phyloP scores from a whole-genome alignment of 2,797 vertebrate genomes.

The Mycteria americana region DNA sequence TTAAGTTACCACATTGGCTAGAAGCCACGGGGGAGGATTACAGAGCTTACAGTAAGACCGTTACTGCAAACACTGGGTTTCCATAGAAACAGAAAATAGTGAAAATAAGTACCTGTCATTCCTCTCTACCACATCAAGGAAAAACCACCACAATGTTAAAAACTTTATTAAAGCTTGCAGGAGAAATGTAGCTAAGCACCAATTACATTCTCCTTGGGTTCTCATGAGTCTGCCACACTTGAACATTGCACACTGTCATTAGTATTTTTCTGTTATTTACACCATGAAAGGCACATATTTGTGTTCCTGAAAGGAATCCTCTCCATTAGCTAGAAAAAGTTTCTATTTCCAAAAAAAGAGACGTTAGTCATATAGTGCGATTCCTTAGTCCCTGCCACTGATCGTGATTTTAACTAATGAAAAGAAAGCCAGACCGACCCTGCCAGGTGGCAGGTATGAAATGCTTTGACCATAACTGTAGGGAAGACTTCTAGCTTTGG shows the following conservation, averaged over 20 bases:
- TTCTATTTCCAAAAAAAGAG: background rate
- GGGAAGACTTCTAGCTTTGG: background rate
- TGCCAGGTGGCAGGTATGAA: background rate
- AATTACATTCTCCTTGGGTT: background rate
- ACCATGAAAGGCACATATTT: background rate
- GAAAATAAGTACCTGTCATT: constrained; percentile 60
- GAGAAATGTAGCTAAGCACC: constrained; percentile 6
- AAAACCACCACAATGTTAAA: constrained; percentile 22
- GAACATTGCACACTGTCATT: background rate
- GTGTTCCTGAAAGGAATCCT: background rate
- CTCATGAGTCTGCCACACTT: background rate
- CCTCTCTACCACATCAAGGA: constrained; percentile 2
- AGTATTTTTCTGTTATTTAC: background rate
- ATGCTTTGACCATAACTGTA: background rate
- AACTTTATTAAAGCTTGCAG: constrained; percentile 2
- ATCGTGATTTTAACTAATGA: background rate
- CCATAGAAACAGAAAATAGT: constrained; percentile 63
- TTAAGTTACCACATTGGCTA: constrained; percentile 49
- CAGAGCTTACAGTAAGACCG: constrained; percentile 34
- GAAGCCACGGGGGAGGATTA: constrained; percentile 31
- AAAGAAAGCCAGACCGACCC: background rate
- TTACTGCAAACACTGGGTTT: constrained; percentile 50
- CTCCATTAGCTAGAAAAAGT: background rate
- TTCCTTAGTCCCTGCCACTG: background rate
- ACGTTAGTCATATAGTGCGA: background rate